Evolutionary conservation across 2,797 vertebrate genomes (phyloP).

Genomic region (Centropyge bicolor): DNA sequence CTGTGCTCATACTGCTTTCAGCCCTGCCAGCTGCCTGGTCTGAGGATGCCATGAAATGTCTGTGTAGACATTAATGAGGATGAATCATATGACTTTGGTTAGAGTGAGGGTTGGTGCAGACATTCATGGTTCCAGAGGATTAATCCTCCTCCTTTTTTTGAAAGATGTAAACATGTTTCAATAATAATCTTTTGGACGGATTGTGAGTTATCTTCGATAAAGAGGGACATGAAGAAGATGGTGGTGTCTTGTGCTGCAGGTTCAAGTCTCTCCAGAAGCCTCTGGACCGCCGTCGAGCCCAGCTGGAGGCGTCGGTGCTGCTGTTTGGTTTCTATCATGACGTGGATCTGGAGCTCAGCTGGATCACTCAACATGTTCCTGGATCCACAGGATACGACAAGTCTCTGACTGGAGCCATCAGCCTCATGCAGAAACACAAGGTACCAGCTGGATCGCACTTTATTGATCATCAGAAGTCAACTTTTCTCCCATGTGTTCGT

Average conservation of each 20-base stretch:
- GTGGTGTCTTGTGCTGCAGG: conserved; percentile 73
- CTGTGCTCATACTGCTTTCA: too few relatives aligned
- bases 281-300: conserved; percentile 78
- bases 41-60: too few relatives aligned
- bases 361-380: conserved; percentile 89
- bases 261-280: conserved; percentile 90
- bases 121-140: too few relatives aligned
- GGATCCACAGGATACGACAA: conserved; percentile 79
- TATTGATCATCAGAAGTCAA: not conserved
- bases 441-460: conserved; percentile 66
- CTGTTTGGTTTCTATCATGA: conserved; percentile 89
- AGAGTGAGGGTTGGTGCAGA: too few relatives aligned
- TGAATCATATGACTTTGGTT: not conserved
- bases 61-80: not conserved
- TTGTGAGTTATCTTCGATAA: not conserved
- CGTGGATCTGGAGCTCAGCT: conserved; percentile 87
- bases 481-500: not conserved
- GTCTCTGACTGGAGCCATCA: conserved; percentile 84
- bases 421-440: conserved; percentile 89
- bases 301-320: conserved; percentile 87
- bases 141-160: too few relatives aligned
- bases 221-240: not conserved
- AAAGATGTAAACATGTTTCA: too few relatives aligned
- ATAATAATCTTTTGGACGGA: too few relatives aligned
- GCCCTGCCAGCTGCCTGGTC: too few relatives aligned